Evolutionary conservation across 2,888 invertebrate species (phyloP).

Genomic region (Netelia virgata): DNA sequence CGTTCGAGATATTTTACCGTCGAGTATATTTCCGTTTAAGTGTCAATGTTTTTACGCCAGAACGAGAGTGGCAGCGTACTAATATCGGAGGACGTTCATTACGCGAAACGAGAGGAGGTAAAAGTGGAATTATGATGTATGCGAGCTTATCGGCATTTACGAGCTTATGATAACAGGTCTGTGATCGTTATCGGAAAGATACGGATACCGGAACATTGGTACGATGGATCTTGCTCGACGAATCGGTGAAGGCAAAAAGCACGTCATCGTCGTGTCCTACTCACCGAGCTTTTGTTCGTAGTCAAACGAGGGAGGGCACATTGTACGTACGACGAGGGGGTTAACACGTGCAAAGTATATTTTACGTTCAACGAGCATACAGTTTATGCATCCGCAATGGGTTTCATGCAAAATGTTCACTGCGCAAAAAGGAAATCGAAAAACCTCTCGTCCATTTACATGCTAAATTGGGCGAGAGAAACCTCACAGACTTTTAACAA

Average conservation of each 20-base stretch:
- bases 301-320: not conserved
- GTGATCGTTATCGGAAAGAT: slow-evolving; percentile 12
- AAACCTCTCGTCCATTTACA: not conserved
- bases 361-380: slow-evolving; percentile 6
- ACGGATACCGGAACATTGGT: slow-evolving; percentile 3
- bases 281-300: not conserved
- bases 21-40: too few species aligned
- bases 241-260: not conserved
- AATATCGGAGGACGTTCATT: not conserved
- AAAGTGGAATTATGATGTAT: slow-evolving; percentile 28
- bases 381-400: not conserved
- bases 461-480: not conserved
- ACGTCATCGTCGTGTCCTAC: not conserved
- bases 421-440: not conserved
- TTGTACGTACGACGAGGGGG: not conserved
- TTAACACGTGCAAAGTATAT: slow-evolving; percentile 19
- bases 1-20: too few species aligned
- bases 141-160: slow-evolving; percentile 18
- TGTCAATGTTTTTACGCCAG: not conserved
- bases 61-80: not conserved
- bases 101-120: slow-evolving; percentile 27
- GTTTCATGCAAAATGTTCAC: not conserved
- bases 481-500: not conserved
- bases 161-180: slow-evolving; percentile 13
- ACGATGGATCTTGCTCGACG: too few species aligned